A percentile compares a stretch with the other conserved stretches of the same genome.
These are phyloP conservation scores for Aricia agestis DNA, from an alignment of 1,140 invertebrate species.

Conservation along the genomic window DNA sequence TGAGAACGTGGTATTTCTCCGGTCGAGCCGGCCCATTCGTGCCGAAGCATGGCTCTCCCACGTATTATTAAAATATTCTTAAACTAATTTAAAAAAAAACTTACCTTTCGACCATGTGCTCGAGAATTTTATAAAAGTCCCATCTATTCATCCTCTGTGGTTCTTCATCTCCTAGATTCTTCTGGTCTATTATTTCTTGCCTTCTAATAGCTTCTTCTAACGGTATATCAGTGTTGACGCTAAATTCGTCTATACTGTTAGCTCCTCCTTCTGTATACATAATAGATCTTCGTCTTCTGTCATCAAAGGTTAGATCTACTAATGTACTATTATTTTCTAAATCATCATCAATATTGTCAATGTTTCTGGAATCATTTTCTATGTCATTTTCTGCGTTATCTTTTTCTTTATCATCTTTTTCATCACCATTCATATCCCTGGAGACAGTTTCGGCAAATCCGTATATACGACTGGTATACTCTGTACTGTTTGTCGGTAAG, in stretches of 20 bases:
- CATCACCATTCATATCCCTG: slow-evolving; percentile 51
- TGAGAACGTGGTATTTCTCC: too few species aligned
- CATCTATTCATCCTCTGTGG: slow-evolving; percentile 75
- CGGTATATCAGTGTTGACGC: slow-evolving; percentile 41
- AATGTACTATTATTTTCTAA: slow-evolving; percentile 51
- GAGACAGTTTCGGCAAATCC: slow-evolving; percentile 69
- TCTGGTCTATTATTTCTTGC: slow-evolving; percentile 58
- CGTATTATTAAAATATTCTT: too few species aligned
- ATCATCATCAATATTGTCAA: slow-evolving; percentile 30
- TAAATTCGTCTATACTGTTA: slow-evolving; percentile 34
- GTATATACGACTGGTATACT: slow-evolving; percentile 78
- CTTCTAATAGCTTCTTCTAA: slow-evolving; percentile 60
- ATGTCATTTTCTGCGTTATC: slow-evolving; percentile 37
- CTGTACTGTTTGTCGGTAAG: slow-evolving; percentile 78
- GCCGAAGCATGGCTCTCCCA: too few species aligned
- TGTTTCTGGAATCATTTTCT: slow-evolving; percentile 35
- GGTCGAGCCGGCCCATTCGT: too few species aligned
- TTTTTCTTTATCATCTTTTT: slow-evolving; percentile 27
- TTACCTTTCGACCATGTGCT: slow-evolving; percentile 74
- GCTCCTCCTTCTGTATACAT: slow-evolving; percentile 61
- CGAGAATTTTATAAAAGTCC: slow-evolving; percentile 80
- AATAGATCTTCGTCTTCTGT: slow-evolving; percentile 51
- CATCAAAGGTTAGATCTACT: slow-evolving; percentile 62
- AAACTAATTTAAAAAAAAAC: too few species aligned
- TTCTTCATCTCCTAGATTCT: slow-evolving; percentile 46